Base-by-base conservation (phyloP, 37 sponge, comb jelly and placozoan genomes). In the Tethya wilhelma region DNA sequence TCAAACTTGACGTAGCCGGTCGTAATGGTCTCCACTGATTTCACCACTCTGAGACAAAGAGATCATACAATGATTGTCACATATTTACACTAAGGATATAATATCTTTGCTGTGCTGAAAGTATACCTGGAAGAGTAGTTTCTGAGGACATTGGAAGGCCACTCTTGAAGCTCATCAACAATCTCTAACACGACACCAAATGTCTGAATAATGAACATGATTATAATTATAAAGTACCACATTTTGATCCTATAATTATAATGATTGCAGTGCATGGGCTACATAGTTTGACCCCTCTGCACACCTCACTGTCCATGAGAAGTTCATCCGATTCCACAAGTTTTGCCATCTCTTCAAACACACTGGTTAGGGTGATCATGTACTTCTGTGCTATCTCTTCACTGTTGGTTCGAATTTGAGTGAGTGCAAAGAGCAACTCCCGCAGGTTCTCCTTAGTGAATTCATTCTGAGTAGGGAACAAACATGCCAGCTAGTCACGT, bases 391-490 rank as follows among this genome's bases (percentile, higher is more conserved):
- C 49, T 3, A 43, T 40, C 1, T 25, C 56, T 30, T 38, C 28
- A 1, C 58, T 38, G 17, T 68, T 44, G 7, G 33, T 69, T 11
- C 29, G 12, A 1, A 67, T 30, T 41, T 69, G 80, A 14, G 0
- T 32, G 17, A 69, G 56, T 38, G 59, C 59, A 30, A 56, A 62
- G 34, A 59, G 32, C 32, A 80, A 59, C 70, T 69, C 69, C 56
- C 38, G 37, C 32, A 80, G 56, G 67, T 56, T 69, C 8, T 69
- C 19, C 31, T 67, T 32, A 32, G 4, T 59, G 69, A 80, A 80
- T 4, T 56, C 60, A 1, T 38, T 19, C 80, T 80, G 65, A n/a
- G 29, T 25, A 8, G 23, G 63, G 28, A 62, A 14, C 19, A 25
- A n/a, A 62, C 6, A n/a, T n/a, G n/a, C n/a, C n/a, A n/a, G n/a